These are phyloP conservation scores for Drosophila seguyi DNA, from an alignment of 1,140 invertebrate genomes.

Conservation along the genomic window DNA sequence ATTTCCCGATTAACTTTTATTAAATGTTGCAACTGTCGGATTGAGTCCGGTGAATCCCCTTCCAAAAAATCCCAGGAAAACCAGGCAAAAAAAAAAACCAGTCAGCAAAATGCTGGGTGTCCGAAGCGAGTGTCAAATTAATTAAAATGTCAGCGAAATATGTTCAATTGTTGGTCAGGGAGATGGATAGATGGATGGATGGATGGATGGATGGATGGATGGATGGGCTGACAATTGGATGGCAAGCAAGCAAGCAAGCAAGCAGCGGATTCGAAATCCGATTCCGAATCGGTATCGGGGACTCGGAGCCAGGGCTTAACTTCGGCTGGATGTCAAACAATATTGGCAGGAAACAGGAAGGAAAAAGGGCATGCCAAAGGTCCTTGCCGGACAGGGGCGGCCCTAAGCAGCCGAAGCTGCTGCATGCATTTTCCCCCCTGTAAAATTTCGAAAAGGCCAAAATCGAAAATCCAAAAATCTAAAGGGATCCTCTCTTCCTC, in stretches of 20 bases:
- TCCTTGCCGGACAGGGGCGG: constrained; percentile 24
- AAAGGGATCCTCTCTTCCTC: constrained; percentile 19
- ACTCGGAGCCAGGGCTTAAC: constrained; percentile 20
- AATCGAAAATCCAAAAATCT: constrained; percentile 10
- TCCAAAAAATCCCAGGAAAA: constrained; percentile 19
- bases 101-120: constrained; percentile 14
- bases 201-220: constrained; percentile 14
- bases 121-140: constrained; percentile 78
- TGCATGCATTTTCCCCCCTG: constrained; percentile 8
- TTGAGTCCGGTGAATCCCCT: constrained; percentile 41
- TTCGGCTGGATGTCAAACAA: constrained; percentile 63
- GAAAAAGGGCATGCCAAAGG: background rate
- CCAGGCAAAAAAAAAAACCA: constrained; percentile 1
- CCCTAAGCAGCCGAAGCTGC: constrained; percentile 37
- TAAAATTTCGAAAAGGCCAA: constrained; percentile 15
- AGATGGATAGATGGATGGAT: constrained; percentile 62
- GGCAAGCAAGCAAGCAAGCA: too few relatives aligned
- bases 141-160: constrained; percentile 85
- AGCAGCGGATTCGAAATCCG: constrained; percentile 21
- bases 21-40: constrained; percentile 60
- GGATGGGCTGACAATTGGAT: constrained; percentile 34
- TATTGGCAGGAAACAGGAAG: constrained; percentile 59
- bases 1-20: constrained; percentile 67
- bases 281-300: constrained; percentile 24
- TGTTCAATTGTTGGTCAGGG: constrained; percentile 76